These are phyloP conservation scores for Sorex maritimensis DNA, from an alignment of 2,797 vertebrate species.

Conservation along the genomic window DNA sequence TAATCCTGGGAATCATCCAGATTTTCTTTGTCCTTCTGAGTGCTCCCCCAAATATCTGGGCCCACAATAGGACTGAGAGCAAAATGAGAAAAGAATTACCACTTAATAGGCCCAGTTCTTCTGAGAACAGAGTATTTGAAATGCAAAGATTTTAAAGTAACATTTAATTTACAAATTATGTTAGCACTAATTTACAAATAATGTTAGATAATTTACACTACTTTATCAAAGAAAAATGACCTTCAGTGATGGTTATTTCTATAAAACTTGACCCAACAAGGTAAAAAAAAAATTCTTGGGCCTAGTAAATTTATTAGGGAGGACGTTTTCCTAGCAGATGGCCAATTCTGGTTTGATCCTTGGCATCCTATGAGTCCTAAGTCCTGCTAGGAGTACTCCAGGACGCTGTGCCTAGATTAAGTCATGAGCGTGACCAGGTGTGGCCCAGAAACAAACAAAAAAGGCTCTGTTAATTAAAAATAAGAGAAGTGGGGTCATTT, in stretches of 20 bases:
- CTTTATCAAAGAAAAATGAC: constrained; percentile 28
- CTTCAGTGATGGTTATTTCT: background rate
- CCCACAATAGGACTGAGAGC: background rate
- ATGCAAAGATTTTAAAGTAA: background rate
- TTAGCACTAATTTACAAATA: background rate
- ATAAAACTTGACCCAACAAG: background rate
- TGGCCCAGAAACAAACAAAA: background rate
- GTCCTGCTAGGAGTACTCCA: too few species aligned
- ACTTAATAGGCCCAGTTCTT: background rate
- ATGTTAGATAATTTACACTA: constrained; percentile 27
- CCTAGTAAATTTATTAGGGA: too few species aligned
- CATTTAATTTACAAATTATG: constrained; percentile 12
- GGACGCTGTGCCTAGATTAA: too few species aligned
- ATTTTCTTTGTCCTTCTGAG: constrained; percentile 19
- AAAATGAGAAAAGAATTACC: background rate
- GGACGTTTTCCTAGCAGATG: too few species aligned
- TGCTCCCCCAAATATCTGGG: background rate
- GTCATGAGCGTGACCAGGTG: too few species aligned
- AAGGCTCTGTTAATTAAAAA: background rate
- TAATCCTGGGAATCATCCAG: constrained; percentile 33
- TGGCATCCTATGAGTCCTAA: too few species aligned
- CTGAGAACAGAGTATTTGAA: constrained; percentile 54
- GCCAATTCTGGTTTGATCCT: too few species aligned
- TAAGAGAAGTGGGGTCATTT: background rate
- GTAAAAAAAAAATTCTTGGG: background rate